Percentiles rank a stretch among this genome's conserved stretches.
These are phyloP conservation scores for Euclidia mi DNA, from an alignment of 2,888 invertebrate species.

Conservation along the genomic window DNA sequence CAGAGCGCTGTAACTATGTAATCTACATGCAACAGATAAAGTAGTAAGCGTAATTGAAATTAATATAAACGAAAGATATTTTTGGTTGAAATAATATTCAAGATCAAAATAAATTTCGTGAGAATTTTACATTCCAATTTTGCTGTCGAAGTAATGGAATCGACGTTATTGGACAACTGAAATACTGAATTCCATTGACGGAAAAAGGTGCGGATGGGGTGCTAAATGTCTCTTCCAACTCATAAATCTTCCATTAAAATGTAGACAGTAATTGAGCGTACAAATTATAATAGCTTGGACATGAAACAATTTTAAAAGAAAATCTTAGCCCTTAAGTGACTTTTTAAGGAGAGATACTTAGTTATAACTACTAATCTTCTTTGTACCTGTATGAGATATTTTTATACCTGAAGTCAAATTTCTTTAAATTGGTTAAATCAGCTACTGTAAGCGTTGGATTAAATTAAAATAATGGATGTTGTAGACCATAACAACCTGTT, in stretches of 20 bases:
- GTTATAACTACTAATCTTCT: too few relatives aligned
- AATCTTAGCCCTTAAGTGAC: too few relatives aligned
- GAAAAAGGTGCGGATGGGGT: constrained; percentile 68
- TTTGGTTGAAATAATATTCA: background rate
- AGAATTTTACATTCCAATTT: constrained; percentile 28
- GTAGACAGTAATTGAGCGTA: constrained; percentile 60
- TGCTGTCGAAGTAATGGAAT: constrained; percentile 26
- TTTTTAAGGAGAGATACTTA: too few relatives aligned
- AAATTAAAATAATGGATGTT: too few relatives aligned
- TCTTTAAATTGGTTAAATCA: too few relatives aligned
- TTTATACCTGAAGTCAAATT: too few relatives aligned
- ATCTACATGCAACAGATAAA: background rate
- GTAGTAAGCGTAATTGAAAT: background rate
- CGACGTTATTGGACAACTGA: constrained; percentile 54
- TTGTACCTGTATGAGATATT: too few relatives aligned
- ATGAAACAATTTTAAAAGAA: constrained; percentile 24
- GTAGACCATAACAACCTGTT: too few relatives aligned
- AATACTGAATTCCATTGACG: constrained; percentile 63
- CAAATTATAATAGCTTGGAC: constrained; percentile 54
- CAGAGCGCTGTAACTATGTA: too few relatives aligned
- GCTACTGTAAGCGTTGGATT: too few relatives aligned
- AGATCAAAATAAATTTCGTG: constrained; percentile 21
- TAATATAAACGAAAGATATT: background rate
- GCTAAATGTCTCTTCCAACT: constrained; percentile 68
- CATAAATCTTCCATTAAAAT: constrained; percentile 72